Evolutionary conservation across 2,888 invertebrate species (phyloP).

Genomic region (Tuta absoluta): DNA sequence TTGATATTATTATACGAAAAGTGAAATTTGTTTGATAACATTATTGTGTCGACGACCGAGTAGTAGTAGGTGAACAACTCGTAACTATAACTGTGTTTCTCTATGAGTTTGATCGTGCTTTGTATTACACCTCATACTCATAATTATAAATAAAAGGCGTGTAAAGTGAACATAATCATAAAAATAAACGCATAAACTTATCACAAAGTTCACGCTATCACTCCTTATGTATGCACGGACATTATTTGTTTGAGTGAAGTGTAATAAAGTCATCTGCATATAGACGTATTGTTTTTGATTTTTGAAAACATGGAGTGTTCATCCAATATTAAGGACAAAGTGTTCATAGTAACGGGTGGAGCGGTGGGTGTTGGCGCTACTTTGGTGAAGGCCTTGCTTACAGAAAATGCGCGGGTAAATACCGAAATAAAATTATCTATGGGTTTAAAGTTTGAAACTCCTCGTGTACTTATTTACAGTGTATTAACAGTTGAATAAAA

Average conservation of each 20-base stretch:
- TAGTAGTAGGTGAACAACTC: too few species aligned
- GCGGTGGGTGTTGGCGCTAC: conserved; percentile 69
- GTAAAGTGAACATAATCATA: neutral
- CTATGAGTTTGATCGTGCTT: neutral
- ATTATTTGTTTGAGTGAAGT: neutral
- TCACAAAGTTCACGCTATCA: neutral
- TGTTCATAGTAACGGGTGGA: conserved; percentile 69
- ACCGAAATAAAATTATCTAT: neutral
- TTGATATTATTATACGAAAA: neutral
- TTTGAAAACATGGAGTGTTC: conserved; percentile 8
- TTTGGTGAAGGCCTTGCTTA: conserved; percentile 54
- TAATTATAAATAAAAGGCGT: neutral
- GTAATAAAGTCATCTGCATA: neutral
- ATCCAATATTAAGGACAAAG: conserved; percentile 54
- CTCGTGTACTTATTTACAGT: too few species aligned
- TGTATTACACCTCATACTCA: too few species aligned
- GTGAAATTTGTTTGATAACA: conserved; percentile 1
- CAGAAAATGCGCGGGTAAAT: conserved; percentile 62
- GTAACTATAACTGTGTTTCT: neutral
- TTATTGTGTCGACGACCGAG: neutral
- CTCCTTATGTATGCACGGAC: neutral
- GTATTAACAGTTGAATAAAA: too few species aligned
- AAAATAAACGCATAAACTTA: neutral
- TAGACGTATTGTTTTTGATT: neutral
- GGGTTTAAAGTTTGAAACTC: too few species aligned